Percentiles rank a stretch among this genome's conserved stretches.
Evolutionary conservation across 2,888 invertebrate species (phyloP).

Genomic region (Noctua fimbriata): DNA sequence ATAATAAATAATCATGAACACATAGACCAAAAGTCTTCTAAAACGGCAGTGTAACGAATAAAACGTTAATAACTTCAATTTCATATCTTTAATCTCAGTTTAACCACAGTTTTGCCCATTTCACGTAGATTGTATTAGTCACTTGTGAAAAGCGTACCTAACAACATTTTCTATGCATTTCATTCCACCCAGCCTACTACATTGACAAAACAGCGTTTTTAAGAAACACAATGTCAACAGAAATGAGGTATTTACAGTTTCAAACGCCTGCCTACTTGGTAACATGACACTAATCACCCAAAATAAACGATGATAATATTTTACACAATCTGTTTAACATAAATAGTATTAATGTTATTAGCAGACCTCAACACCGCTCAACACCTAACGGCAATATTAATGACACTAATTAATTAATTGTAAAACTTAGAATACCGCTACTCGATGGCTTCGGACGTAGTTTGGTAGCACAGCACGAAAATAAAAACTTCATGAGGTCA

Average conservation of each 20-base stretch:
- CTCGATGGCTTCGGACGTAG: neutral
- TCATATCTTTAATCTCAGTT: neutral
- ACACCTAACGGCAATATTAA: conserved; percentile 5
- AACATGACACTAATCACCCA: conserved; percentile 7
- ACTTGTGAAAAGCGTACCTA: neutral
- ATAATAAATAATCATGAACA: neutral
- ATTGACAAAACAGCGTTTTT: neutral
- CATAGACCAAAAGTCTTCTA: neutral
- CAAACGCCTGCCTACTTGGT: neutral
- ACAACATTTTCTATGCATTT: neutral
- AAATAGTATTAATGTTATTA: conserved; percentile 14
- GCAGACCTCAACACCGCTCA: neutral
- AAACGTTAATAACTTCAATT: neutral
- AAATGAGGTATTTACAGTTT: conserved; percentile 1
- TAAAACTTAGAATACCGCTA: neutral
- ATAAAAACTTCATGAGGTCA: too few species aligned
- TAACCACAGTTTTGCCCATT: neutral
- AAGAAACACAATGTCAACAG: conserved; percentile 4
- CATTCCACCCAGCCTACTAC: neutral
- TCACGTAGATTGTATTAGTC: neutral
- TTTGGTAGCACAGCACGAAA: neutral
- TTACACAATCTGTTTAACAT: neutral
- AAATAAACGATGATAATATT: conserved; percentile 18
- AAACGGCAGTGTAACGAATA: neutral
- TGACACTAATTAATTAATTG: conserved; percentile 21